These are phyloP conservation scores for Oasisia sp. DNA, from an alignment of 2,888 invertebrate genomes.

Conservation along the genomic window DNA sequence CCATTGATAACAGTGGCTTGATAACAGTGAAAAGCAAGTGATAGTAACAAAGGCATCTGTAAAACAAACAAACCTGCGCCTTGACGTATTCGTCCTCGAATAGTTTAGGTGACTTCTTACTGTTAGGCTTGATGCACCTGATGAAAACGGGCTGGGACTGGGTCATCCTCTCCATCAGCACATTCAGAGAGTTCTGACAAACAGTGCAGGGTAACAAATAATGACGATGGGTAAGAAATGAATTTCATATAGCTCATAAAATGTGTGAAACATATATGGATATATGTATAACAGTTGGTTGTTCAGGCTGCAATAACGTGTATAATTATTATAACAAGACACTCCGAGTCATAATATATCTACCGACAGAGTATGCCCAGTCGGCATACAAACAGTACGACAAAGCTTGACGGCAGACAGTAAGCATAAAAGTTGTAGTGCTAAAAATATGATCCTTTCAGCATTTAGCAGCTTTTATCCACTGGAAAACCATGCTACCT, in stretches of 20 bases:
- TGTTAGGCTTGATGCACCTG: conserved; percentile 64
- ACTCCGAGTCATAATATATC: too few species aligned
- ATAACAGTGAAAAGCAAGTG: neutral
- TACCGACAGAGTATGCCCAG: too few species aligned
- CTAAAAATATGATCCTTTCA: neutral
- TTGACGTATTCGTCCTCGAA: conserved; percentile 58
- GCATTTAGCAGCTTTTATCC: too few species aligned
- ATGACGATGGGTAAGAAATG: too few species aligned
- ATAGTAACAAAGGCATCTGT: neutral
- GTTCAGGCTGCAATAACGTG: too few species aligned
- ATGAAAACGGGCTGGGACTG: conserved; percentile 60
- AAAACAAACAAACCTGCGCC: conserved; percentile 51
- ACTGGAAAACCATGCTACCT: neutral
- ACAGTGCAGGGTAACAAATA: neutral
- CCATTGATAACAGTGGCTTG: neutral
- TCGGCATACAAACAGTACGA: too few species aligned
- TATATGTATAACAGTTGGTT: too few species aligned
- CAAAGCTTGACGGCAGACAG: neutral
- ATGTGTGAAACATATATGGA: too few species aligned
- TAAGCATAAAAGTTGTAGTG: neutral
- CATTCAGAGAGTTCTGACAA: conserved; percentile 57
- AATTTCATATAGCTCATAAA: too few species aligned
- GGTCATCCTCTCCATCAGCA: conserved; percentile 62
- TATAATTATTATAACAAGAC: too few species aligned
- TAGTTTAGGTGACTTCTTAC: conserved; percentile 50